Evolutionary conservation across 92 coral and sea anemone genomes (phyloP).

Genomic region (Meandrina meandrites): DNA sequence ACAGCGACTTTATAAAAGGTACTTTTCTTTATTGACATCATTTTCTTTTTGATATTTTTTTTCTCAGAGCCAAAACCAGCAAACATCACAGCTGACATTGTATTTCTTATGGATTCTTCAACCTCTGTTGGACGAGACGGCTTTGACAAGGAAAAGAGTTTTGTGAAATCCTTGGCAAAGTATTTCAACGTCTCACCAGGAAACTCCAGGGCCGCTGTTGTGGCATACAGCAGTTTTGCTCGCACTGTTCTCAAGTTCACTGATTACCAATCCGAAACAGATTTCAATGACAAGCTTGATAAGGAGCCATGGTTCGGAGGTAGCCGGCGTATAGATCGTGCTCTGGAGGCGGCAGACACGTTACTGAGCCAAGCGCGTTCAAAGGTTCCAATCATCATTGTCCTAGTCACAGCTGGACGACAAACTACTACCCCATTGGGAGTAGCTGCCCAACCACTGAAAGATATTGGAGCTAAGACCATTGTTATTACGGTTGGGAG

Average conservation of each 20-base stretch:
- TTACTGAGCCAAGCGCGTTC: constrained; percentile 57
- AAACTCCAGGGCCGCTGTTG: constrained; percentile 61
- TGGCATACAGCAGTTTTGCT: constrained; percentile 47
- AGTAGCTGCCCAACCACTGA: constrained; percentile 59
- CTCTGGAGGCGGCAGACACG: constrained; percentile 52
- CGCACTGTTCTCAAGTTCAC: constrained; percentile 49
- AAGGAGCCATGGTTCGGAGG: constrained; percentile 70
- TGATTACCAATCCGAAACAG: constrained; percentile 38
- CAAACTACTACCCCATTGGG: constrained; percentile 50
- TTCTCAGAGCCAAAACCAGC: constrained; percentile 34
- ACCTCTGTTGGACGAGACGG: constrained; percentile 54
- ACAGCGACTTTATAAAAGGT: no score
- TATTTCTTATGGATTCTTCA: constrained; percentile 76
- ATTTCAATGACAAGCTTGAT: constrained; percentile 58
- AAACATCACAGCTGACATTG: constrained; percentile 54
- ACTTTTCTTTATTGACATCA: neutral
- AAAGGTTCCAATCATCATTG: constrained; percentile 66
- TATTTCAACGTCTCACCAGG: constrained; percentile 66
- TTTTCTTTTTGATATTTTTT: neutral
- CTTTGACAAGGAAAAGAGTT: constrained; percentile 54
- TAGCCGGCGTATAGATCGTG: constrained; percentile 63
- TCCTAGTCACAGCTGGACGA: constrained; percentile 81
- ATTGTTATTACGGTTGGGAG: constrained; percentile 82
- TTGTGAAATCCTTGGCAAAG: constrained; percentile 56
- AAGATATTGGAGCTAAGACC: constrained; percentile 64